These are phyloP conservation scores for Hipparchia sbordonii DNA, from an alignment of 2,888 invertebrate species.

Conservation along the genomic window DNA sequence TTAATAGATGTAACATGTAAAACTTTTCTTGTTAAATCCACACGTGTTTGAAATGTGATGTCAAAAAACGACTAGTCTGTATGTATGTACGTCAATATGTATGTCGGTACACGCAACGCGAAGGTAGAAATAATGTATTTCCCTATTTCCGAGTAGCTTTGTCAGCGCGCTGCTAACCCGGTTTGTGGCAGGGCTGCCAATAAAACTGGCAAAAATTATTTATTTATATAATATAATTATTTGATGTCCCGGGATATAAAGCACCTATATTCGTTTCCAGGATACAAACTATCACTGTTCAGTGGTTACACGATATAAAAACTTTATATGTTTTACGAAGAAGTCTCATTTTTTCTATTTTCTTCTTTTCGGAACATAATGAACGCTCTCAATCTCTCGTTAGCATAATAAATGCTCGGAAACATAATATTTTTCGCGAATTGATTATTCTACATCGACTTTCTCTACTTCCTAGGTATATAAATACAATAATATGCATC, in stretches of 20 bases:
- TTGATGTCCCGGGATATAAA: neutral
- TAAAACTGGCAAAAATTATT: neutral
- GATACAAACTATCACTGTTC: no score
- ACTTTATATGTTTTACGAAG: no score
- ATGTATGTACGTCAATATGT: neutral
- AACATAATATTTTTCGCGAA: neutral
- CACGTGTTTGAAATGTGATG: neutral
- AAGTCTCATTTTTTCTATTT: no score
- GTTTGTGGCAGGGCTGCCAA: slow-evolving; percentile 20
- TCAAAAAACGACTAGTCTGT: neutral
- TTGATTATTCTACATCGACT: neutral
- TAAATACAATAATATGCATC: no score
- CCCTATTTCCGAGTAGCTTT: slow-evolving; percentile 31
- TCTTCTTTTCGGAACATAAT: no score
- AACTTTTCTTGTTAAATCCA: no score
- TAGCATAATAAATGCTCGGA: no score
- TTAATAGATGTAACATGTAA: no score
- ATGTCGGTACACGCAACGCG: neutral
- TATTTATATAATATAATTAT: neutral
- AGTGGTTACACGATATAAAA: no score
- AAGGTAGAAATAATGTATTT: slow-evolving; percentile 27
- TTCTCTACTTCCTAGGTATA: no score
- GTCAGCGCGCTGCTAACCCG: slow-evolving; percentile 26
- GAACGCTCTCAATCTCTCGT: neutral
- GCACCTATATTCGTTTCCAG: no score